A percentile compares a stretch with the other conserved stretches of the same genome.
phyloP scores from a whole-genome alignment of 1,140 invertebrate species.

The Cepaea nemoralis region DNA sequence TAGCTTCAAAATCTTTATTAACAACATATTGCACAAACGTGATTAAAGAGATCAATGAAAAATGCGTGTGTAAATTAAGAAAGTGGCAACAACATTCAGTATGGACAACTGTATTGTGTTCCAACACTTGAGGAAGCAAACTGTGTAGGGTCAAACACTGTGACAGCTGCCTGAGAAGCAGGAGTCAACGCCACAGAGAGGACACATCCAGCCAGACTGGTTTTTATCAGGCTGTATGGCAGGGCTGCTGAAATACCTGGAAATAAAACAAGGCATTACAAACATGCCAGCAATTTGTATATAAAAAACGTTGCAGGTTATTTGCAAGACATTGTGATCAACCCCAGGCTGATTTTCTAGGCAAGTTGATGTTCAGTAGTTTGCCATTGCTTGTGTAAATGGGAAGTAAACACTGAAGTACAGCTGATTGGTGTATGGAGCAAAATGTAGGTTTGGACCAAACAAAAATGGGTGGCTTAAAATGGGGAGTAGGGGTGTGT shows the following conservation, averaged over 20 bases:
- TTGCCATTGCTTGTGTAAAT: no score
- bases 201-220: background rate
- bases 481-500: no score
- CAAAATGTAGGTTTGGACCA: no score
- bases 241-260: background rate
- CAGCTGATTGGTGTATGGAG: no score
- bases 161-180: background rate
- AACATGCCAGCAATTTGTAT: no score
- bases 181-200: background rate
- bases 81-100: background rate
- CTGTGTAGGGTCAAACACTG: conserved; percentile 15
- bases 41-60: background rate
- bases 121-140: conserved; percentile 17
- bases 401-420: no score
- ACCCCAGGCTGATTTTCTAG: no score
- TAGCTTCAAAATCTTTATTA: no score
- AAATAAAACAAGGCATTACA: background rate
- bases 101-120: conserved; percentile 1
- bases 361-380: no score
- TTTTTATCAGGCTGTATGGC: background rate
- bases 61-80: background rate
- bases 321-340: no score
- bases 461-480: no score
- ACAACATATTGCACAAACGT: background rate
- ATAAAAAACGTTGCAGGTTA: no score